Base-by-base conservation (phyloP, 2,888 invertebrate genomes). In the Eupelmus urozonus region DNA sequence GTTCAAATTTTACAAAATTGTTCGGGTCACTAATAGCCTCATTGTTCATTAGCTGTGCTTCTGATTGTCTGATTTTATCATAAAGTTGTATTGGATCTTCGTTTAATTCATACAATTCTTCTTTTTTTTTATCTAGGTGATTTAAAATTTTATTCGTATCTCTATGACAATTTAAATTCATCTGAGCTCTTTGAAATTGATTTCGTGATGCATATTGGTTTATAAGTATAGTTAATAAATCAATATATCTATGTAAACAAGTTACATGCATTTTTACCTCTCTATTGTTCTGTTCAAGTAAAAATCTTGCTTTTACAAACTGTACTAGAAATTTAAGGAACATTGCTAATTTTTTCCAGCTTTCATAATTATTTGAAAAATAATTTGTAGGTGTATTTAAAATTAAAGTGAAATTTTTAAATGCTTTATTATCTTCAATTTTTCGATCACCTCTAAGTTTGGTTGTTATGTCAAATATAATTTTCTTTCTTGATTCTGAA, bases 71-170 rank as follows among this genome's bases (percentile, higher is more conserved):
- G 16, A 23, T 23, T 66, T 80, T 40, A 16, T 78, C 67, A 53
- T 78, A 79, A n/a, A 81, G 67, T 18, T 71, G 1, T 2, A 79
- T 11, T 2, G 74, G 63, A 65, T 79, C 62, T 45, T 76, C 78
- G 0, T 20, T 29, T 13, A 79, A 13, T 27, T 53, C 63, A 18
- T 60, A 55, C n/a, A 79, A 60, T 62, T 78, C 60, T n/a, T n/a
- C 20, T 1, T 81, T 34, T 67, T 77, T 78, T 3, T 62, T n/a
- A 3, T 20, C n/a, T 11, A 81, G 16, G 9, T 63, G 27, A 13
- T 45, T 51, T 13, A 55, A 0, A 1, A 79, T 42, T 23, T 11
- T 57, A 1, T 42, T 11, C n/a, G 9, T 0, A 29, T 45, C 1
- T 59, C 65, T 77, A 1, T 70, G n/a, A n/a, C 20, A 40, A 25